Evolutionary conservation across 2,888 invertebrate species (phyloP).

Genomic region (Lissocephala sabroskyi): DNA sequence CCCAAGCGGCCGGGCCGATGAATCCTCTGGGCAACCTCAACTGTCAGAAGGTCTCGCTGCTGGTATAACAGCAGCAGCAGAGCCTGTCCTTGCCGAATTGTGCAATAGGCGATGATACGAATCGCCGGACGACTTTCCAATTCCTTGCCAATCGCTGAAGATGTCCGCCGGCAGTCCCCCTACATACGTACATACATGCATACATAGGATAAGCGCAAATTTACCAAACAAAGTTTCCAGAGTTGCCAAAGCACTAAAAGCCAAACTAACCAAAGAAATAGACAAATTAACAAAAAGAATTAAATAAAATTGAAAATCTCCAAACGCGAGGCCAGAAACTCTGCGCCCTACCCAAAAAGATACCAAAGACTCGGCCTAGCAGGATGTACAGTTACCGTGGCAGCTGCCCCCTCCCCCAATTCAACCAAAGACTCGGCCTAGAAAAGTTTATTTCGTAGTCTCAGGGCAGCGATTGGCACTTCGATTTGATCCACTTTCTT

Average conservation of each 20-base stretch:
- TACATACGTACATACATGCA: background rate
- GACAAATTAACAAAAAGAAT: conserved; percentile 27
- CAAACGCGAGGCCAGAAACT: conserved; percentile 31
- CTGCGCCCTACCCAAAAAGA: conserved; percentile 25
- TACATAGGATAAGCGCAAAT: conserved; percentile 19
- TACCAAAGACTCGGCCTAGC: background rate
- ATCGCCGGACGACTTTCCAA: conserved; percentile 23
- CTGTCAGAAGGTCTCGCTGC: conserved; percentile 70
- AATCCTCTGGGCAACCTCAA: conserved; percentile 62
- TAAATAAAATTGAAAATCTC: conserved; percentile 7
- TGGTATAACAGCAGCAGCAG: conserved; percentile 64
- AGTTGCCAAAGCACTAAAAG: conserved; percentile 50
- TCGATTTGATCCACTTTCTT: too few relatives aligned
- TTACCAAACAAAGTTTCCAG: conserved; percentile 37
- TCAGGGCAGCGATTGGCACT: too few relatives aligned
- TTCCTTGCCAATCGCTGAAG: conserved; percentile 27
- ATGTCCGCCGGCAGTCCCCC: too few relatives aligned
- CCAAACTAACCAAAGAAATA: conserved; percentile 11
- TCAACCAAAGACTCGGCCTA: too few relatives aligned
- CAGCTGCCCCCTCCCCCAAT: too few relatives aligned
- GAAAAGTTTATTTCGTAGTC: too few relatives aligned
- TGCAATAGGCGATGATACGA: conserved; percentile 43
- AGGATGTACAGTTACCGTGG: too few relatives aligned
- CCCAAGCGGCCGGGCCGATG: conserved; percentile 24
- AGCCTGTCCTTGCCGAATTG: conserved; percentile 27